Conservation (phyloP, 2,888 invertebrate species). For the Smittia sp. region DNA sequence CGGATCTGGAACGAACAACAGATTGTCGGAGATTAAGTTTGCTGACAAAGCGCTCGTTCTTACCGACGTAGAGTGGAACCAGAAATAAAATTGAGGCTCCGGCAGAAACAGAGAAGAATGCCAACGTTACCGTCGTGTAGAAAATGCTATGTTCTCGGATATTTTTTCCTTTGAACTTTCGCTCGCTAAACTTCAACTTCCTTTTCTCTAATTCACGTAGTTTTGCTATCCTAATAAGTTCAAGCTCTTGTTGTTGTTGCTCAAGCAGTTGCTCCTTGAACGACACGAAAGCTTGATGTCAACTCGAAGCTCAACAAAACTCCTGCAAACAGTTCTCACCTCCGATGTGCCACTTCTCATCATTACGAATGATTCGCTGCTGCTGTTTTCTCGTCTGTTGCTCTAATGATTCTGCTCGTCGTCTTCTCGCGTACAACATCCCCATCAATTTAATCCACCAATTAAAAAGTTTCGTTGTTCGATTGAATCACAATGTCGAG, state of each 20-base stretch:
- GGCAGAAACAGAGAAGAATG: constrained; percentile 68
- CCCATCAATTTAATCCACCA: constrained; percentile 33
- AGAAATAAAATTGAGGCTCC: constrained; percentile 70
- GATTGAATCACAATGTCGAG: constrained; percentile 8
- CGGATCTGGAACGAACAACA: constrained; percentile 59
- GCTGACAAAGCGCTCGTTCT: background rate
- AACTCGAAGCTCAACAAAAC: background rate
- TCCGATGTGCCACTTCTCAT: constrained; percentile 40
- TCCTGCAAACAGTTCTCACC: constrained; percentile 2
- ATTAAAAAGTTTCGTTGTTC: constrained; percentile 18
- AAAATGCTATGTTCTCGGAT: constrained; percentile 68
- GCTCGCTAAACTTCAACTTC: constrained; percentile 50
- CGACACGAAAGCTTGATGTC: background rate
- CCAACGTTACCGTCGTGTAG: constrained; percentile 68
- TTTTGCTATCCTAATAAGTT: constrained; percentile 62
- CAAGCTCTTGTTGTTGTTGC: constrained; percentile 68
- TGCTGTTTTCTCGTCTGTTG: constrained; percentile 32
- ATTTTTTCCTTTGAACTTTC: constrained; percentile 56
- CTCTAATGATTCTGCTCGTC: constrained; percentile 29
- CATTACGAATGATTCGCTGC: constrained; percentile 21
- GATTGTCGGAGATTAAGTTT: constrained; percentile 1
- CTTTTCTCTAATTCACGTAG: constrained; percentile 59
- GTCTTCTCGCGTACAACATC: constrained; percentile 24
- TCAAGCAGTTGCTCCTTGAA: constrained; percentile 69
- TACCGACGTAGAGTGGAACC: constrained; percentile 65